Evolutionary conservation across 1,140 invertebrate species (phyloP).

Genomic region (Cylas formicarius): DNA sequence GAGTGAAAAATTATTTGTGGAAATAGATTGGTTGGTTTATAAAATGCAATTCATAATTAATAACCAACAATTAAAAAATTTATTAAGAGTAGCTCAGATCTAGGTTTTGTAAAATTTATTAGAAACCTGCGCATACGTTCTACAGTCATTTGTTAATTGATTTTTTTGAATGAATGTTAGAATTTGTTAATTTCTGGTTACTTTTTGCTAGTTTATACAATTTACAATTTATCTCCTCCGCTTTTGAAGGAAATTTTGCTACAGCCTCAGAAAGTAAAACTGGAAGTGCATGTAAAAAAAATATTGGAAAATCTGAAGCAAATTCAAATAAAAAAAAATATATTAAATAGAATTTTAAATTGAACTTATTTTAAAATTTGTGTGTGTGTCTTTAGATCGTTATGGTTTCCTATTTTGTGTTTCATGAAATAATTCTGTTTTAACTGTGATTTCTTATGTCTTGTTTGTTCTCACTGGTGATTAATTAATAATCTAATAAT

Average conservation of each 20-base stretch:
- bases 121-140: neutral
- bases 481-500: too few species aligned
- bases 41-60: too few species aligned
- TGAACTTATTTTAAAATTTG: neutral
- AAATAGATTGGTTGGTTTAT: too few species aligned
- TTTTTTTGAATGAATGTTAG: neutral
- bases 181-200: neutral
- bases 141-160: neutral
- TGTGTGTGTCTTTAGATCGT: neutral
- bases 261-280: constrained; percentile 26
- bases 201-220: too few species aligned
- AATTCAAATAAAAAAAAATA: neutral
- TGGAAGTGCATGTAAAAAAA: constrained; percentile 6
- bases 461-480: too few species aligned
- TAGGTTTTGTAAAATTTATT: too few species aligned
- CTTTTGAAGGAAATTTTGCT: constrained; percentile 32
- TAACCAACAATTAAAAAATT: too few species aligned
- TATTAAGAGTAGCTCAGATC: too few species aligned
- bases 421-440: neutral
- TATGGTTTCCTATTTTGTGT: neutral
- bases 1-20: too few species aligned
- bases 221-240: constrained; percentile 23
- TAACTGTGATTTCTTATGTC: too few species aligned
- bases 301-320: neutral
- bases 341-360: neutral